phyloP scores from a whole-genome alignment of 1,140 invertebrate genomes.

The Drosophila rufa region DNA sequence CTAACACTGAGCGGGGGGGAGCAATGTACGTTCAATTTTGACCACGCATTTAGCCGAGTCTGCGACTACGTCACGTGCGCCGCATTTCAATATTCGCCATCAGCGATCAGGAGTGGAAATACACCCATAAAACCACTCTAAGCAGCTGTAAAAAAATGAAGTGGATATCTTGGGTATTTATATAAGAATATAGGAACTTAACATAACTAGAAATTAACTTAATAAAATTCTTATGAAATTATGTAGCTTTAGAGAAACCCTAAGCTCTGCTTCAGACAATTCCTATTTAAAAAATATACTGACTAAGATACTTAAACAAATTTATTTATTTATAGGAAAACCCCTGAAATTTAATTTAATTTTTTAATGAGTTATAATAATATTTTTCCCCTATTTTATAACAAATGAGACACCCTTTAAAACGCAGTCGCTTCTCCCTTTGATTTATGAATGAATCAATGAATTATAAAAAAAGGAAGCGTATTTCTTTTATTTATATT shows the following conservation, averaged over 20 bases:
- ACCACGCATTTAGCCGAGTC: slow-evolving; percentile 48
- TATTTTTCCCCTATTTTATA: too few relatives aligned
- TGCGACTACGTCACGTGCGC: slow-evolving; percentile 59
- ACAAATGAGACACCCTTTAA: too few relatives aligned
- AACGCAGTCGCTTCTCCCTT: slow-evolving; percentile 3
- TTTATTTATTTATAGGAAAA: too few relatives aligned
- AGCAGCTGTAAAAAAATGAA: slow-evolving; percentile 2
- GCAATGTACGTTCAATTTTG: slow-evolving; percentile 50
- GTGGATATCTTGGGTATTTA: neutral
- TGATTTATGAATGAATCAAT: slow-evolving; percentile 65
- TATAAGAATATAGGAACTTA: neutral
- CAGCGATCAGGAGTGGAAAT: slow-evolving; percentile 1
- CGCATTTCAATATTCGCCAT: slow-evolving; percentile 61
- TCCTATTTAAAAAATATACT: too few relatives aligned
- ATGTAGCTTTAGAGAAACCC: too few relatives aligned
- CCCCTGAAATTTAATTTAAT: too few relatives aligned
- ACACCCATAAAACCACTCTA: slow-evolving; percentile 14
- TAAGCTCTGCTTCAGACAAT: too few relatives aligned
- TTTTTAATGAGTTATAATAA: too few relatives aligned
- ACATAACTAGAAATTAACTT: neutral
- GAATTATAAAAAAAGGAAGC: slow-evolving; percentile 11
- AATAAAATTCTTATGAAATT: too few relatives aligned
- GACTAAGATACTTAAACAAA: too few relatives aligned
- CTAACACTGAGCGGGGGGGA: slow-evolving; percentile 19
- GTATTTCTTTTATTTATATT: slow-evolving; percentile 2